Evolutionary conservation across 1,140 invertebrate species (phyloP), one percentile per base, ranked within the genome.

Genomic region (Branchinecta lynchi): DNA sequence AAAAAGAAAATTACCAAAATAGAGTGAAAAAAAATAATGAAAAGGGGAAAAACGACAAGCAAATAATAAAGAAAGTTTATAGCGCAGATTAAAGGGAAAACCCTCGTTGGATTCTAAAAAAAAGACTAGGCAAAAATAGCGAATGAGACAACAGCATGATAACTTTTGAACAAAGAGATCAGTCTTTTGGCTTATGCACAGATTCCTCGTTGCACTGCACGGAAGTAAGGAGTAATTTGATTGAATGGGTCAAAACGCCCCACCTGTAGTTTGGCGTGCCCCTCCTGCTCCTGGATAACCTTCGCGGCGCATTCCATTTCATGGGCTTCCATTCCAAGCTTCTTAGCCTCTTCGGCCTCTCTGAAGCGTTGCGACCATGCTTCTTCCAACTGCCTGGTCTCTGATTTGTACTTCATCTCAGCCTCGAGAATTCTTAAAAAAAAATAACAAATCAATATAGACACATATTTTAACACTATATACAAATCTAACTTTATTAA

Each of bases 241-340:
- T 1, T 32, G 1, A 32, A 32, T 32, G 32, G 32, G n/a, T n/a
- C n/a, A n/a, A n/a, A n/a, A n/a, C n/a, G n/a, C n/a, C 32, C 32
- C 32, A 32, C 32, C 32, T 32, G 32, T 32, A 32, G 32, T 32
- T 32, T 32, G 1, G 32, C 32, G 32, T 70, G 69, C 15, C 45
- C 8, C 3, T 68, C 66, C 43, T 69, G 32, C 46, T 71, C 68
- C 43, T 65, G 68, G n/a, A 68, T 43, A 15, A 71, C 20, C 8
- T 68, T 51, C 7, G 71, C 43, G 0, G 68, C 32, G 43, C 44
- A 69, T 21, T 71, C 44, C 68, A 71, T 20, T 32, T 71, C 68
- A 46, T 71, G 67, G 32, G 67, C 71, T 46, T 71, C 71, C 17
- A 71, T 43, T 7, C 68, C 71, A 9, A 71, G 44, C 44, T 68